Base-by-base conservation (phyloP, 2,797 vertebrate species). In the Amniataba percoides region DNA sequence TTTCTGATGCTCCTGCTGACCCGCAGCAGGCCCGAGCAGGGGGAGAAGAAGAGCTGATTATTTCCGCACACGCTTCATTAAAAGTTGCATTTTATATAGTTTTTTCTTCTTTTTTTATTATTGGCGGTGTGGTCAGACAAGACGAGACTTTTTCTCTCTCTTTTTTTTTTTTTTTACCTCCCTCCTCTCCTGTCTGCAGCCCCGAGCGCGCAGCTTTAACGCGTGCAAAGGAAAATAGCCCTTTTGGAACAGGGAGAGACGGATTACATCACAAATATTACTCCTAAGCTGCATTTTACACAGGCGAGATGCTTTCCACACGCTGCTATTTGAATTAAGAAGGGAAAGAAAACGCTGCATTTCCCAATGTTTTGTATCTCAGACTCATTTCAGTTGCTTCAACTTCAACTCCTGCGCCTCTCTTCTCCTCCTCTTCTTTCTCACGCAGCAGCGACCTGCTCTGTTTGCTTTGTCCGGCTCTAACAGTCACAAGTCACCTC, bases 1-100 rank as follows among this genome's bases (percentile, higher is more conserved):
- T 60, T 45, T 66, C 61, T 69, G 62, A 39, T 63, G 11, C 65
- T 75, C 58, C 65, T 67, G 64, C 61, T 69, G 82, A 70, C 78
- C 67, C 40, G 70, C 52, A 71, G 56, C 75, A 61, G 72, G 63
- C 53, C 52, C 51, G 49, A 21, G 64, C 46, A 63, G 52, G 59
- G 13, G 49, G 46, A 4, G 58, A 63, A 4, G 58, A 63, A 7
- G 27, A 31, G 27, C 4, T 36, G 42, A 14, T 82, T 64, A 16
- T 60, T 81, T 73, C 66, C 27, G 51, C 68, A 60, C 39, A 53
- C 53, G 55, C 63, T 27, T 36, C n/a, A 52, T 65, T 40, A 53
- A 73, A 72, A 72, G 31, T 87, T 72, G 12, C 45, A 46, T 71
- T 46, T 64, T 58, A 13, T 60, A 12, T 27, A 3, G 27, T 31